These are phyloP conservation scores for Apamea crenata DNA, from an alignment of 2,888 invertebrate genomes.

Conservation along the genomic window DNA sequence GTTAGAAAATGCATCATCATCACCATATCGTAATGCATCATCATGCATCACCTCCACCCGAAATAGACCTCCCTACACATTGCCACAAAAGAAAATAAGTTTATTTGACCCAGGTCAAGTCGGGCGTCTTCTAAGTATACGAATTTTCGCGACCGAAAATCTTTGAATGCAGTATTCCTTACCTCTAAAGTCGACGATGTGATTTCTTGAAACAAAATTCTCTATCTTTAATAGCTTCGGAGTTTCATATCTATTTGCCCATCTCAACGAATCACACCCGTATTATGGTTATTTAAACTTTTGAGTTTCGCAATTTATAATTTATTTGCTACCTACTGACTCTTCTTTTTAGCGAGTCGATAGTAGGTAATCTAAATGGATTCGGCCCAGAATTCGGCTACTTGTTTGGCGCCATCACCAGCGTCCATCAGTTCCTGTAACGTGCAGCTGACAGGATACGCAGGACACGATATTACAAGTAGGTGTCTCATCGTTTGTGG, in stretches of 20 bases:
- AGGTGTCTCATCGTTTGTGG: too few species aligned
- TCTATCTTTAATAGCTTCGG: background rate
- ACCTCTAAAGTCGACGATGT: background rate
- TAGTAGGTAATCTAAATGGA: too few species aligned
- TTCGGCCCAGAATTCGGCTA: too few species aligned
- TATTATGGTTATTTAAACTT: background rate
- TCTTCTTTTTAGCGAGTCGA: too few species aligned
- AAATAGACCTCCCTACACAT: background rate
- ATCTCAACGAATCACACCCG: background rate
- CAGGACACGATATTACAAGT: too few species aligned
- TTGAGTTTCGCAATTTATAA: too few species aligned
- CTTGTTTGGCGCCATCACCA: too few species aligned
- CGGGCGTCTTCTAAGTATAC: background rate
- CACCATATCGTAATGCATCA: too few species aligned
- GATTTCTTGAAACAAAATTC: background rate
- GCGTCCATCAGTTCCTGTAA: too few species aligned
- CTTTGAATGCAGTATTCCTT: background rate
- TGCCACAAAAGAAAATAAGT: background rate
- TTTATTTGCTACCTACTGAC: too few species aligned
- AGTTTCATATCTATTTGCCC: background rate
- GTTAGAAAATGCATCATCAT: background rate
- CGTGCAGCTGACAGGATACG: too few species aligned
- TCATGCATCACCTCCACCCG: background rate
- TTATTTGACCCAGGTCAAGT: too few species aligned
- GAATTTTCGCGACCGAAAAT: background rate